Conservation (phyloP, 2,797 vertebrate species). For the Furcifer pardalis region DNA sequence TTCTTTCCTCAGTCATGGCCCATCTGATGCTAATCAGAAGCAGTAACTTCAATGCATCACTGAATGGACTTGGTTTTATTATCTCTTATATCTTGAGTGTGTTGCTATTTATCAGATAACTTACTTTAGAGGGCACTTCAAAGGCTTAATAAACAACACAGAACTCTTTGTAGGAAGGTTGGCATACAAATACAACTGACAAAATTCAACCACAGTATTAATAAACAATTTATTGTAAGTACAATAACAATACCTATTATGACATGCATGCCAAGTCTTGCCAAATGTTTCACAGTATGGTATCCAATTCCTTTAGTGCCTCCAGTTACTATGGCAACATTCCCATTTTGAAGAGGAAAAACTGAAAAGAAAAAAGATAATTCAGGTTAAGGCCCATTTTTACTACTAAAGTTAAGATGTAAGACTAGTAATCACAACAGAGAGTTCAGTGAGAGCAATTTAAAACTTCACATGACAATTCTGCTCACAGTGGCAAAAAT, state of each 20-base stretch:
- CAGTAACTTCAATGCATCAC: neutral
- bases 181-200: neutral
- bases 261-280: conserved; percentile 89
- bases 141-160: neutral
- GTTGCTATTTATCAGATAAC: neutral
- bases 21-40: neutral
- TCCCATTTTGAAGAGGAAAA: conserved; percentile 84
- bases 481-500: neutral
- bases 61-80: neutral
- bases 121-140: neutral
- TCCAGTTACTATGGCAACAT: conserved; percentile 92
- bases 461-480: neutral
- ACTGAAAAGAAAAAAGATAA: conserved; percentile 77
- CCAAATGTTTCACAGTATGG: conserved; percentile 85
- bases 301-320: conserved; percentile 90
- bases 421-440: neutral
- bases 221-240: neutral
- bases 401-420: neutral
- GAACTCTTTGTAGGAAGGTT: neutral
- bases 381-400: conserved; percentile 6
- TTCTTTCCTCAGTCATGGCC: neutral
- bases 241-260: conserved; percentile 84
- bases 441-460: neutral
- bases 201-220: neutral
- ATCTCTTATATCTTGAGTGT: neutral